A percentile compares a stretch with the other conserved stretches of the same genome.
Evolutionary conservation across 1,140 invertebrate genomes (phyloP).

Genomic region (Coptotermes formosanus): DNA sequence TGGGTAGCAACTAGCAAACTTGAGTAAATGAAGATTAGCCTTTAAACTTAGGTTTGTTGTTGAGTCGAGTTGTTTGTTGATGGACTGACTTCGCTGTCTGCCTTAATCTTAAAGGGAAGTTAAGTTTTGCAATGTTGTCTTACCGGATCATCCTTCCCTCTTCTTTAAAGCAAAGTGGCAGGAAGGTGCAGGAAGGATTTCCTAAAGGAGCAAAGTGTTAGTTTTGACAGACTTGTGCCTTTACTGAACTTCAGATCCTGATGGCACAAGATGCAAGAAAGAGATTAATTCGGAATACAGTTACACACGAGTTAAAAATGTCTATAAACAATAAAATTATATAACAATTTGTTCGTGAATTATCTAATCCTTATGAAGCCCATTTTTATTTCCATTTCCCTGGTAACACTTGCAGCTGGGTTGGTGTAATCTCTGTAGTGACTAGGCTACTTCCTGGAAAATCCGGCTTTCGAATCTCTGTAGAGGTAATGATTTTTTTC

Average conservation of each 20-base stretch:
- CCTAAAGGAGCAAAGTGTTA: not conserved
- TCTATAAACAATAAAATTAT: no score
- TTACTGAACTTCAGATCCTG: not conserved
- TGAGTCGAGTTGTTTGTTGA: conserved; percentile 16
- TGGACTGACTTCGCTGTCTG: not conserved
- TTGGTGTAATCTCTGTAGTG: no score
- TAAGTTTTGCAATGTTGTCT: not conserved
- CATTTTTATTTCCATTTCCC: no score
- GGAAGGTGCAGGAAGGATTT: not conserved
- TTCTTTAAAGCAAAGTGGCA: not conserved
- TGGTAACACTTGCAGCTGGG: no score
- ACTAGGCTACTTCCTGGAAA: no score
- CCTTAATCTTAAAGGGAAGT: conserved; percentile 16
- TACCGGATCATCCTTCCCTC: conserved; percentile 6
- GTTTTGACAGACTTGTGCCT: not conserved
- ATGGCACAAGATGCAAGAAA: not conserved
- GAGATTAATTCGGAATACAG: not conserved
- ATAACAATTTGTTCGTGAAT: no score
- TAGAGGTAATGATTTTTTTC: no score
- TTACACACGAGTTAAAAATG: not conserved
- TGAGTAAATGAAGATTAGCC: conserved; percentile 12
- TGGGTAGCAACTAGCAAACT: not conserved
- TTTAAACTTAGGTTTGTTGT: conserved; percentile 12
- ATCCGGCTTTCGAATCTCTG: no score
- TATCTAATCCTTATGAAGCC: no score